Conservation (phyloP, 2,888 invertebrate species). For the Sisyra nigra region DNA sequence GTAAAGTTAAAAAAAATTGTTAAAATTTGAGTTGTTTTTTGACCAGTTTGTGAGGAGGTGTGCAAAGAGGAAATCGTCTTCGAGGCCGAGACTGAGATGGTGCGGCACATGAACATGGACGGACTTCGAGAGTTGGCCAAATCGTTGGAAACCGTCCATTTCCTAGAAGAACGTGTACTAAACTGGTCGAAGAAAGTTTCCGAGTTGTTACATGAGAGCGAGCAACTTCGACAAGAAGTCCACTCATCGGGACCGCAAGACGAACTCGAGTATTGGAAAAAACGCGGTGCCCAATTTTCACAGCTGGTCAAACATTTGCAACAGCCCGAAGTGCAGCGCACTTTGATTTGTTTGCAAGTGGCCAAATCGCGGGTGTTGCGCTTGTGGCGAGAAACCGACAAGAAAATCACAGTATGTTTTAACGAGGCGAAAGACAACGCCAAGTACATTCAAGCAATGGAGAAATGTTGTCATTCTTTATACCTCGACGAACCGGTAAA, state of each 20-base stretch:
- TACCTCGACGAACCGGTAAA: slow-evolving; percentile 86
- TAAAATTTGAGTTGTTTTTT: background rate
- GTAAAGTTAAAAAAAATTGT: background rate
- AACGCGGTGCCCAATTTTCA: slow-evolving; percentile 83
- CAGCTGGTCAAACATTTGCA: slow-evolving; percentile 62
- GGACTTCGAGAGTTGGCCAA: slow-evolving; percentile 56
- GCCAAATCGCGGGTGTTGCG: slow-evolving; percentile 65
- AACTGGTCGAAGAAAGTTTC: slow-evolving; percentile 68
- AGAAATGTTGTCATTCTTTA: slow-evolving; percentile 85
- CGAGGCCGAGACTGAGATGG: slow-evolving; percentile 49
- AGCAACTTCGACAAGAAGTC: slow-evolving; percentile 79
- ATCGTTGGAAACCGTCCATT: slow-evolving; percentile 43
- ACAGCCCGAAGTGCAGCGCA: slow-evolving; percentile 60
- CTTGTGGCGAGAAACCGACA: slow-evolving; percentile 71
- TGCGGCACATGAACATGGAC: slow-evolving; percentile 41
- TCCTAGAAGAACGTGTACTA: slow-evolving; percentile 56
- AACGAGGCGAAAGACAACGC: slow-evolving; percentile 94
- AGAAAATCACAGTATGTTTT: slow-evolving; percentile 84
- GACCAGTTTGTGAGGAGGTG: slow-evolving; percentile 65
- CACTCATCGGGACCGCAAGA: slow-evolving; percentile 85
- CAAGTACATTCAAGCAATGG: slow-evolving; percentile 85
- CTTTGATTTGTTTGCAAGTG: slow-evolving; percentile 57
- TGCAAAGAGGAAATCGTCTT: slow-evolving; percentile 64
- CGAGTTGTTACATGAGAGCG: slow-evolving; percentile 78
- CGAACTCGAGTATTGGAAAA: slow-evolving; percentile 93